phyloP scores from a whole-genome alignment of 2,797 vertebrate species.

The Chrysocyon brachyurus region DNA sequence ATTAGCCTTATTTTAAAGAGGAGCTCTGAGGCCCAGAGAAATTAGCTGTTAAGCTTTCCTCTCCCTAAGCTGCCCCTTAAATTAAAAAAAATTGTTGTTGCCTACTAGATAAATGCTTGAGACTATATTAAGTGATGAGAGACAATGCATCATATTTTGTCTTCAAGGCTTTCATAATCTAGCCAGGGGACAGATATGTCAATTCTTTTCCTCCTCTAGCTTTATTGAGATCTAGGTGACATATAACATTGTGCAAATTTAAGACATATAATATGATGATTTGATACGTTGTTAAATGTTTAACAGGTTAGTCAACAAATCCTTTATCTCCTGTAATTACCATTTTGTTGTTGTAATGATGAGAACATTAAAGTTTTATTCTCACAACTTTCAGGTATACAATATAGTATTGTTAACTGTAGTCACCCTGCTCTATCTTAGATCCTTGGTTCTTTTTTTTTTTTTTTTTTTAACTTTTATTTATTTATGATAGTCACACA shows the following conservation, averaged over 20 bases:
- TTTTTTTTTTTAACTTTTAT: no score
- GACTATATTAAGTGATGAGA: background rate
- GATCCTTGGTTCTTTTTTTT: background rate
- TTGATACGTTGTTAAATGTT: background rate
- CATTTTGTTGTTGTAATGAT: background rate
- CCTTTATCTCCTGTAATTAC: background rate
- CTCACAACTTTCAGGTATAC: background rate
- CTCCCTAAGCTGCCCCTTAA: background rate
- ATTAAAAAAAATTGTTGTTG: background rate
- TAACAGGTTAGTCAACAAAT: constrained; percentile 5
- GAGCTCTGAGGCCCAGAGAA: constrained; percentile 23
- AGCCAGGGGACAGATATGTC: background rate
- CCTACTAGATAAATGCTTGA: constrained; percentile 21
- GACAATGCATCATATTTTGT: constrained; percentile 18
- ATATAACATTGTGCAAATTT: background rate
- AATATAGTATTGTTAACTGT: background rate
- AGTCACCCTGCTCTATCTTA: background rate
- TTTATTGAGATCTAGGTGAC: background rate
- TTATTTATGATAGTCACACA: no score
- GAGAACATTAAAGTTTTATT: background rate
- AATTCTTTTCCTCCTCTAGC: background rate
- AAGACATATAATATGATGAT: background rate
- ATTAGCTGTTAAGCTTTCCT: constrained; percentile 14
- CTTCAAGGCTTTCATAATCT: constrained; percentile 11
- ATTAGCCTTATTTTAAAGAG: constrained; percentile 51